Evolutionary conservation across 2,113 vertebrate species (phyloP), one percentile per base, ranked within the genome.

Genomic region (Nothobranchius kuhntae): DNA sequence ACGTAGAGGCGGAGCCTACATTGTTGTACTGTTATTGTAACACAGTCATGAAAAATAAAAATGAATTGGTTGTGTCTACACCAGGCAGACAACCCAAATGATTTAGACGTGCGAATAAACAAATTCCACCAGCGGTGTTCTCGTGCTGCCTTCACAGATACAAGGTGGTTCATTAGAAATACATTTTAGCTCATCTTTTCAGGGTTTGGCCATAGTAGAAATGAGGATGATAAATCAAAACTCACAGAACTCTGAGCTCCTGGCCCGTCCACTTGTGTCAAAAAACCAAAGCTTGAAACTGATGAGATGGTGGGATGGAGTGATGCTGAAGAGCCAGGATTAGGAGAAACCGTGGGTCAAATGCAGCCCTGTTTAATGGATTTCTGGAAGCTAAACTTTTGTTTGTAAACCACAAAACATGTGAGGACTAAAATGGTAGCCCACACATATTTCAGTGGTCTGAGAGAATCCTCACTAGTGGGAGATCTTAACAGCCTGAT

Each of bases 401-500:
- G 83, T 85, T 81, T 65, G 52, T 42, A 68, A 67, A 76, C 66
- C 75, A 61, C 63, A 47, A 64, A 67, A 65, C 68, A 56, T 73
- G 71, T 73, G 65, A 51, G 66, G 75, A 85, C 73, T 61, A 14
- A 59, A 52, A 59, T 69, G 9, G 72, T 69, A 56, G 72, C 75
- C 65, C 62, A 75, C 66, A 82, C 71, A 80, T 66, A 61, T 24
- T 71, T 21, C 63, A 62, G 17, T 80, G 77, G 72, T 80, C 85
- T 70, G 59, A 79, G 78, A 87, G 65, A 87, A 86, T 75, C 74
- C 74, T 72, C 65, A 67, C 59, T 71, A 67, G 68, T 86, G 74
- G 71, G 77, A 65, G 84, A 78, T 73, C 78, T 72, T 57, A 83
- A 77, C 64, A 75, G 62, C 75, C 61, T 61, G 35, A 30, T 78